phyloP scores from a whole-genome alignment of 2,888 invertebrate genomes.

The Xylocampa areola region DNA sequence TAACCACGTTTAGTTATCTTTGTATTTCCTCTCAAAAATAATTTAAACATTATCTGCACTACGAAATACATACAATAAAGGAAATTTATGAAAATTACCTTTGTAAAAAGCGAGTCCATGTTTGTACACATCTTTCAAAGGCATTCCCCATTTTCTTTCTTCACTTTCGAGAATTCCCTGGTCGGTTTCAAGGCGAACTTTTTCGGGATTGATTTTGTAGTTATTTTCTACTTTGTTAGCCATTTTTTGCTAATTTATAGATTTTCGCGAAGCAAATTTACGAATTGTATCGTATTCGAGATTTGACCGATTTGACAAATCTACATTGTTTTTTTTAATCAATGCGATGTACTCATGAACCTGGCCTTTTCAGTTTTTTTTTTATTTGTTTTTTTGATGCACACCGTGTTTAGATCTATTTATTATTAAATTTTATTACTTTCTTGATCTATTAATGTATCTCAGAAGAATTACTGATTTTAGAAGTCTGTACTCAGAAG shows the following conservation, averaged over 20 bases:
- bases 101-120: constrained; percentile 97
- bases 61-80: neutral
- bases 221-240: constrained; percentile 72
- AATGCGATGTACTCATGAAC: neutral
- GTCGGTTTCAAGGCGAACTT: constrained; percentile 84
- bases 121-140: constrained; percentile 95
- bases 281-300: constrained; percentile 40
- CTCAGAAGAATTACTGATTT: too few species aligned
- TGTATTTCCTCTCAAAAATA: constrained; percentile 5
- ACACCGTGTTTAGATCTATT: too few species aligned
- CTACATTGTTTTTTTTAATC: constrained; percentile 27
- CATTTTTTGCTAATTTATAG: constrained; percentile 64
- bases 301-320: constrained; percentile 47
- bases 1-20: constrained; percentile 10
- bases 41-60: neutral
- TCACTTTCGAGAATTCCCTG: constrained; percentile 86
- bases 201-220: constrained; percentile 79
- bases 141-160: constrained; percentile 92
- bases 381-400: neutral
- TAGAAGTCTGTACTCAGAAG: too few species aligned
- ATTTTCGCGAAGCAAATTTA: constrained; percentile 45
- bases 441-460: too few species aligned
- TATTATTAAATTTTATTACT: too few species aligned
- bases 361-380: constrained; percentile 32
- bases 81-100: constrained; percentile 91